Conservation (phyloP, 2,888 invertebrate species). For the Dynastes grantii region DNA sequence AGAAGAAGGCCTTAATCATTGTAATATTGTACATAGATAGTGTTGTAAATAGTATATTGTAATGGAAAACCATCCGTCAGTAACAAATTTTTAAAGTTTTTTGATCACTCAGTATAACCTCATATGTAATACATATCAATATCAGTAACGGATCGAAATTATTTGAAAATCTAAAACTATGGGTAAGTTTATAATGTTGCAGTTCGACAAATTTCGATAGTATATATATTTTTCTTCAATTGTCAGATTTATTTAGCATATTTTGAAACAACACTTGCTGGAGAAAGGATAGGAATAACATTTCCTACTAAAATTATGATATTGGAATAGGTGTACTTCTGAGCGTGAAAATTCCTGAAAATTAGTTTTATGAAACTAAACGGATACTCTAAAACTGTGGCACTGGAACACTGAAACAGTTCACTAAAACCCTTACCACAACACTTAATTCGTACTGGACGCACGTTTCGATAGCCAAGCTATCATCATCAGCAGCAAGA, state of each 20-base stretch:
- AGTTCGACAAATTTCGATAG: not conserved
- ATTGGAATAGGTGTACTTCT: no score
- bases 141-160: not conserved
- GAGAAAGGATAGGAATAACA: no score
- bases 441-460: no score
- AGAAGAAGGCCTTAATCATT: conserved; percentile 43
- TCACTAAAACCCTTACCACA: no score
- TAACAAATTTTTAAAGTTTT: not conserved
- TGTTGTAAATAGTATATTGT: conserved; percentile 16
- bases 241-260: not conserved
- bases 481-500: no score
- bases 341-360: no score
- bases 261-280: not conserved
- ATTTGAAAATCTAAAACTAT: conserved; percentile 8
- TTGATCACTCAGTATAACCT: not conserved
- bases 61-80: not conserved
- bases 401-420: no score
- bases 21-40: conserved; percentile 25
- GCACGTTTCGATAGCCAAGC: no score
- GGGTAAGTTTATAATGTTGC: conserved; percentile 11
- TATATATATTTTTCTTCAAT: not conserved
- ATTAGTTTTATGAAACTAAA: no score
- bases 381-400: no score
- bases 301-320: no score
- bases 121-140: conserved; percentile 9